Percentiles rank a stretch among this genome's conserved stretches.
These are phyloP conservation scores for Hemicrepidius hirtus DNA, from an alignment of 2,888 invertebrate genomes.

Conservation along the genomic window DNA sequence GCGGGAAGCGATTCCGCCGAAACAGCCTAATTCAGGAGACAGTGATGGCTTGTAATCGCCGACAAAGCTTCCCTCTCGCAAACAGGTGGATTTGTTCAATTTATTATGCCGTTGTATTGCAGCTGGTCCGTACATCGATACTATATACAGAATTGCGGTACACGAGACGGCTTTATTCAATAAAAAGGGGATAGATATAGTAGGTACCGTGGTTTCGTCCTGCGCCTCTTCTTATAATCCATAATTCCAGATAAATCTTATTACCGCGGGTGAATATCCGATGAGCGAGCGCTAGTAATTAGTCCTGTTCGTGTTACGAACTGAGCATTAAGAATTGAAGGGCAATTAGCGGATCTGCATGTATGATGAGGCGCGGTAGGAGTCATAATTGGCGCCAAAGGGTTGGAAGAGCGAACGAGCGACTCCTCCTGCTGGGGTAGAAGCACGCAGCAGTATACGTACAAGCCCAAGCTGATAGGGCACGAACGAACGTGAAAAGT, in stretches of 20 bases:
- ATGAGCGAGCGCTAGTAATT: slow-evolving; percentile 31
- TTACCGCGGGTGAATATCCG: slow-evolving; percentile 28
- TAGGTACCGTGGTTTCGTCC: no score
- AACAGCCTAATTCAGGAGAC: slow-evolving; percentile 73
- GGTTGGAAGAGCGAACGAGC: no score
- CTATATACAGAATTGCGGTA: slow-evolving; percentile 28
- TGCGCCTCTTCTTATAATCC: slow-evolving; percentile 7
- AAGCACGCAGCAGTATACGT: no score
- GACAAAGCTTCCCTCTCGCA: slow-evolving; percentile 68
- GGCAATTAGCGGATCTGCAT: slow-evolving; percentile 45
- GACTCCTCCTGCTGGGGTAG: no score
- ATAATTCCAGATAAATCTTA: slow-evolving; percentile 33
- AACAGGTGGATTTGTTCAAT: slow-evolving; percentile 70
- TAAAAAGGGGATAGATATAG: background rate
- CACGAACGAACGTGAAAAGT: slow-evolving; percentile 64
- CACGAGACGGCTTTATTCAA: slow-evolving; percentile 15
- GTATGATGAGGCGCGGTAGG: slow-evolving; percentile 42
- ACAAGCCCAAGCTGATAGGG: slow-evolving; percentile 37
- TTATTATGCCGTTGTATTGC: slow-evolving; percentile 49
- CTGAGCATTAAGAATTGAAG: slow-evolving; percentile 46
- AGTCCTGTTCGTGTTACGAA: slow-evolving; percentile 32
- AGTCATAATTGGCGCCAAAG: slow-evolving; percentile 37
- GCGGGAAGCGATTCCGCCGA: slow-evolving; percentile 71
- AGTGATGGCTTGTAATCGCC: slow-evolving; percentile 73
- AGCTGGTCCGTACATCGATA: slow-evolving; percentile 51